Evolutionary conservation across 1,140 invertebrate species (phyloP).

Genomic region (Anoplolepis gracilipes): DNA sequence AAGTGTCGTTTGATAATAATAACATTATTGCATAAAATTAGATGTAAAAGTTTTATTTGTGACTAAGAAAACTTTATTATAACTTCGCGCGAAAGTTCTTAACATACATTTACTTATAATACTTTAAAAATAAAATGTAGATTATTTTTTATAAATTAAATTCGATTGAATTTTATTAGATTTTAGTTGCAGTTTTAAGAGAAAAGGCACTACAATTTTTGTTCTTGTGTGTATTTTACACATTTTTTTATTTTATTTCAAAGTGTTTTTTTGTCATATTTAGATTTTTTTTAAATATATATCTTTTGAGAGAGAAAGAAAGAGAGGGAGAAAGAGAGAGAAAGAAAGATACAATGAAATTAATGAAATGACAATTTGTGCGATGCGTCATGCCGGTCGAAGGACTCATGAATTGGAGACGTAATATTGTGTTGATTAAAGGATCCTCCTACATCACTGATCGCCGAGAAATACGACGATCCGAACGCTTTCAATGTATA

Average conservation of each 20-base stretch:
- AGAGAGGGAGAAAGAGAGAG: too few relatives aligned
- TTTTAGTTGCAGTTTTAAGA: not conserved
- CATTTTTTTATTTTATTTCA: not conserved
- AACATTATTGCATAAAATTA: not conserved
- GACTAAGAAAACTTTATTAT: not conserved
- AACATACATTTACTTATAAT: not conserved
- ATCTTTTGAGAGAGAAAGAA: too few relatives aligned
- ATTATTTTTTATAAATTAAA: not conserved
- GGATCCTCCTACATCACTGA: conserved; percentile 24
- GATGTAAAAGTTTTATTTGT: not conserved
- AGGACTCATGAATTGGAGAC: conserved; percentile 21
- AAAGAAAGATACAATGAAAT: too few relatives aligned
- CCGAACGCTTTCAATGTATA: not conserved
- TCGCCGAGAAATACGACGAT: not conserved
- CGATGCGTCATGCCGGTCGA: conserved; percentile 16
- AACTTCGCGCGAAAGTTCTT: not conserved
- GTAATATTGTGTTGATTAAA: conserved; percentile 48
- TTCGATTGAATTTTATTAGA: not conserved
- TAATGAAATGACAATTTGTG: conserved; percentile 55
- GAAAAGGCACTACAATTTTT: not conserved
- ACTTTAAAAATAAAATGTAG: not conserved
- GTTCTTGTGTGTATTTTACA: too few relatives aligned
- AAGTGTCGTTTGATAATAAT: conserved; percentile 6
- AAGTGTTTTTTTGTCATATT: not conserved
- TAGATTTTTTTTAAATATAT: not conserved